These are phyloP conservation scores for Doris montereyensis DNA, from an alignment of 2,888 invertebrate species.

Conservation along the genomic window DNA sequence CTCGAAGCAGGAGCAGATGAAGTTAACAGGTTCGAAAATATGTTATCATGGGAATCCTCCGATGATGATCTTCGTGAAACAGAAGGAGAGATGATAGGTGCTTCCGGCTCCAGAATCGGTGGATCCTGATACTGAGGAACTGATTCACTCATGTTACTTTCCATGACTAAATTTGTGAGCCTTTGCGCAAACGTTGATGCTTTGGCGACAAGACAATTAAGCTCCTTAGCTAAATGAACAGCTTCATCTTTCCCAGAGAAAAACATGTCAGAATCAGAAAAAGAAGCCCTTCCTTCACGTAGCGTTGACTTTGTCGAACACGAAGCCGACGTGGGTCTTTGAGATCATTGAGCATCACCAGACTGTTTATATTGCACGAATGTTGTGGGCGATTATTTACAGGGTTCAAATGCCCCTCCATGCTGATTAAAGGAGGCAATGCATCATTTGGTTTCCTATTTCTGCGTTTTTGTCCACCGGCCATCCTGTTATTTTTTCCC, in stretches of 20 bases:
- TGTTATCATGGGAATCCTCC: conserved; percentile 19
- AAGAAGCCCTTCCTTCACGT: conserved; percentile 24
- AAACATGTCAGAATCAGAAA: conserved; percentile 9
- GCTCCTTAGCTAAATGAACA: conserved; percentile 36
- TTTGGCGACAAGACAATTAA: conserved; percentile 40
- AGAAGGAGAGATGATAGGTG: conserved; percentile 41
- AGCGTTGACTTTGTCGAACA: conserved; percentile 42
- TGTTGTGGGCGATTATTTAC: too few relatives aligned
- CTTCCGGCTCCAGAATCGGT: conserved; percentile 45
- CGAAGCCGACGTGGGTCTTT: too few relatives aligned
- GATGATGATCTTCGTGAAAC: conserved; percentile 33
- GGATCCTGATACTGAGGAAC: conserved; percentile 45
- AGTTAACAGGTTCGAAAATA: conserved; percentile 27
- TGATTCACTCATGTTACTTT: conserved; percentile 23
- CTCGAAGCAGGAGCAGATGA: conserved; percentile 5
- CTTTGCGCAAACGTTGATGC: conserved; percentile 41
- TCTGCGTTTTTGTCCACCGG: background rate
- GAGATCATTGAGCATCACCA: too few relatives aligned
- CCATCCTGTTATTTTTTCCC: background rate
- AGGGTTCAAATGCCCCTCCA: conserved; percentile 11
- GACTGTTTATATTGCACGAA: too few relatives aligned
- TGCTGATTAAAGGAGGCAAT: conserved; percentile 29
- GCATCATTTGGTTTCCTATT: background rate
- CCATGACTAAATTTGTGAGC: conserved; percentile 35
- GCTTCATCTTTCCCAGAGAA: conserved; percentile 30